Evolutionary conservation across 2,888 invertebrate species (phyloP), one percentile per base, ranked within the genome.

Genomic region (Thelaira solivaga): DNA sequence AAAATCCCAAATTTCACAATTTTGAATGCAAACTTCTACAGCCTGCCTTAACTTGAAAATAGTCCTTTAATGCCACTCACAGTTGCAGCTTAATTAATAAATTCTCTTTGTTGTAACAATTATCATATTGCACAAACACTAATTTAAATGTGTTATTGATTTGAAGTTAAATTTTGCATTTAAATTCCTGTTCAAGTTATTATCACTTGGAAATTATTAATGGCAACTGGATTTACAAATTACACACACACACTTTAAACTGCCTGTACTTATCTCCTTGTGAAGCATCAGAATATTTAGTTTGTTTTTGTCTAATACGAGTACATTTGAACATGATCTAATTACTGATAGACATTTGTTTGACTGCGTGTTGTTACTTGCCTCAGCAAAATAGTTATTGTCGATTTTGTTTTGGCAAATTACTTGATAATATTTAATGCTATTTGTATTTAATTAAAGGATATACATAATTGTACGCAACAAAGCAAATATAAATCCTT

Each of bases 391-490:
- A n/a, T 39, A 10, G 39, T 31, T 29, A 8, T 47, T 47, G 26
- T 36, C 26, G 7, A n/a, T n/a, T n/a, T 20, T 49, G 10, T 16
- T 59, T 16, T 55, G 39, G 29, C 29, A 36, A 36, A 57, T 59
- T 34, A 20, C 16, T 39, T 22, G 31, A 20, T 29, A 43, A 22
- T 13, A 49, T 45, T 47, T 68, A 29, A 47, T 68, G 39, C 13
- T 29, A 39, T 36, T 29, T 57, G 18, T 57, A n/a, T n/a, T n/a
- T n/a, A 68, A 68, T 47, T 68, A 47, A 57, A 69, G 16, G 20
- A 24, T 47, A 45, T 57, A 57, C 55, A 34, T 67, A 55, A 67
- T n/a, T n/a, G n/a, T n/a, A n/a, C n/a, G n/a, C 55, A 67, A 45
- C 20, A 68, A 57, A 68, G 20, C 2, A 13, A 57, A 47, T 57